These are phyloP conservation scores for Drosophila aff. DNA, from an alignment of 1,140 invertebrate species.

Conservation along the genomic window DNA sequence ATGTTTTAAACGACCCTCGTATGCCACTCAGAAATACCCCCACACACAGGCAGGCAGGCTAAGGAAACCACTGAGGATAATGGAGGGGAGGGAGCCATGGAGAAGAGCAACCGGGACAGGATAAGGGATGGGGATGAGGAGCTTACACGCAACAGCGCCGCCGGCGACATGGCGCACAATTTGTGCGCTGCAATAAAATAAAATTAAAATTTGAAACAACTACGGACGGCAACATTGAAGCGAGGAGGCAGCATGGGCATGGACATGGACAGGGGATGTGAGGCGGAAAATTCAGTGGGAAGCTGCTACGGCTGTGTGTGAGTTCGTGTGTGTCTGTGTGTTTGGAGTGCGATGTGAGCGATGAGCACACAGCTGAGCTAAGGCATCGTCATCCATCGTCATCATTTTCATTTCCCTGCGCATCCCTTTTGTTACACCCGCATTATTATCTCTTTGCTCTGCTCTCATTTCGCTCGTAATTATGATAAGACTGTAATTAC, in stretches of 20 bases:
- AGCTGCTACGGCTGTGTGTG: not conserved
- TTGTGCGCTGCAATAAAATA: constrained; percentile 80
- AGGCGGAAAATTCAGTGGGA: constrained; percentile 15
- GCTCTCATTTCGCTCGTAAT: constrained; percentile 63
- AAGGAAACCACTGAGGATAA: constrained; percentile 35
- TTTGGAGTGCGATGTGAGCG: constrained; percentile 33
- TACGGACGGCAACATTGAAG: constrained; percentile 38
- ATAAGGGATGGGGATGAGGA: constrained; percentile 21
- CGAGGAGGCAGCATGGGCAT: not conserved
- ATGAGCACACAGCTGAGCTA: constrained; percentile 50
- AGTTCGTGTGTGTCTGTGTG: constrained; percentile 11
- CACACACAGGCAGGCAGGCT: constrained; percentile 3
- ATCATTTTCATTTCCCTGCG: constrained; percentile 36
- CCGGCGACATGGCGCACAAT: constrained; percentile 67
- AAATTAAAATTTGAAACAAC: constrained; percentile 79
- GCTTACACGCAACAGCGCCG: constrained; percentile 68
- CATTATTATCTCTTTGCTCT: constrained; percentile 39
- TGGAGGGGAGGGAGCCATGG: not conserved
- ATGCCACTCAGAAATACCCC: constrained; percentile 5
- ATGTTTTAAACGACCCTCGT: constrained; percentile 17
- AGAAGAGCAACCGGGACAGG: not conserved
- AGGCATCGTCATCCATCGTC: constrained; percentile 68
- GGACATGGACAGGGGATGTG: too few relatives aligned
- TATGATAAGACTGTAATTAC: constrained; percentile 83
- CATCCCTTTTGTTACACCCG: constrained; percentile 25